Evolutionary conservation across 2,888 invertebrate genomes (phyloP), one percentile per base, ranked within the genome.

Genomic region (Hofmannophila pseudospretella): DNA sequence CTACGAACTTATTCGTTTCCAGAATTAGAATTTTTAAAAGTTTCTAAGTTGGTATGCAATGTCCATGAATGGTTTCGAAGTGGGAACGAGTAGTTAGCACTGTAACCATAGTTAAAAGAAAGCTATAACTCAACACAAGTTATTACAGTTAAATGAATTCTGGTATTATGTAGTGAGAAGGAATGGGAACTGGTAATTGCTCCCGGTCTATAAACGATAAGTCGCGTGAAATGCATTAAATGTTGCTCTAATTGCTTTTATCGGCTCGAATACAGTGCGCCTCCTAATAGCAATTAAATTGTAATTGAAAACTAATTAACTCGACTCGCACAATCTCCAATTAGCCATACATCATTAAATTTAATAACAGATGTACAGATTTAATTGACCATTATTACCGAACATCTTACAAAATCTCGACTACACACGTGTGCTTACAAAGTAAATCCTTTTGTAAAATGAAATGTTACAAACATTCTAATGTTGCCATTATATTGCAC

Each of bases 281-380:
- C 49, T 47, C 50, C 55, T 54, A 65, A 65, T 57, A 53, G 58
- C 59, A 63, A 63, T 69, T 67, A 65, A 68, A 73, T 67, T 66
- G 60, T 61, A 68, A 74, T 70, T 66, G 67, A 70, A 67, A 69
- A 66, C 57, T 66, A 67, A 73, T 67, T 67, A 69, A 65, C 53
- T 58, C 45, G 41, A 39, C 46, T 45, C 44, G 45, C 46, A 52
- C 61, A 59, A 63, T 69, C 65, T 64, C 51, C 61, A 66, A 74
- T 74, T 70, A 62, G 45, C 53, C 48, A 60, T 64, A 67, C 58
- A 66, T 67, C 59, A 62, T 61, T 54, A 61, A 61, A 48, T 53
- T 45, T 51, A 54, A 52, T 58, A 54, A 50, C 52, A 52, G 38
- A 40, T 47, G 40, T 42, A 48, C 30, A 40, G 46, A 54, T 54